A percentile compares a stretch with the other conserved stretches of the same genome.
These are phyloP conservation scores for Stenichneumon culpator DNA, from an alignment of 2,888 invertebrate genomes.

Conservation along the genomic window DNA sequence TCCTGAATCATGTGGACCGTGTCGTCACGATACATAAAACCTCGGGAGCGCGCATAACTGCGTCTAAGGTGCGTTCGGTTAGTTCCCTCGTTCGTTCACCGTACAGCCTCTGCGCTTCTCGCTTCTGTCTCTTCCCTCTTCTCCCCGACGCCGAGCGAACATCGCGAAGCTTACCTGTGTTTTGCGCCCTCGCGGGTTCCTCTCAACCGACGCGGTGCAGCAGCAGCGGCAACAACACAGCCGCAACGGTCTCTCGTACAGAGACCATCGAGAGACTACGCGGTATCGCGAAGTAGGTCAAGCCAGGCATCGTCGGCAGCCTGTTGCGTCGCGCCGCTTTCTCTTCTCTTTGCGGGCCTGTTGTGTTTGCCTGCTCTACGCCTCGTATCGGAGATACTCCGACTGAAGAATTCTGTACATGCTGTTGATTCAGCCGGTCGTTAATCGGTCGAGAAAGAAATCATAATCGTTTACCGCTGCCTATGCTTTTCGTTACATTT, in stretches of 20 bases:
- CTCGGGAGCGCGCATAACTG: slow-evolving; percentile 71
- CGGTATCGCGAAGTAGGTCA: slow-evolving; percentile 71
- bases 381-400: slow-evolving; percentile 31
- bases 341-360: slow-evolving; percentile 81
- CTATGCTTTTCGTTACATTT: not conserved
- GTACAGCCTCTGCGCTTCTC: slow-evolving; percentile 30
- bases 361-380: slow-evolving; percentile 26
- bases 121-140: slow-evolving; percentile 14
- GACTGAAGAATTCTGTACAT: not conserved
- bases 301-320: slow-evolving; percentile 74
- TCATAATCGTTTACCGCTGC: not conserved
- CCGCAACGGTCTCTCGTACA: slow-evolving; percentile 40
- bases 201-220: slow-evolving; percentile 14
- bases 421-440: not conserved
- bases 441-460: not conserved
- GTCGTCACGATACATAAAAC: slow-evolving; percentile 71
- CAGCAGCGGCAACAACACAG: slow-evolving; percentile 11
- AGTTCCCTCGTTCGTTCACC: slow-evolving; percentile 41
- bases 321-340: slow-evolving; percentile 82
- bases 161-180: slow-evolving; percentile 15
- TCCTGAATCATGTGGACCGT: slow-evolving; percentile 72
- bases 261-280: slow-evolving; percentile 29
- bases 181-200: slow-evolving; percentile 8
- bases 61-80: slow-evolving; percentile 73
- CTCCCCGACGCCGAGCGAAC: slow-evolving; percentile 19